Conservation (phyloP, 2,113 vertebrate species). For the Nymphicus hollandicus region DNA sequence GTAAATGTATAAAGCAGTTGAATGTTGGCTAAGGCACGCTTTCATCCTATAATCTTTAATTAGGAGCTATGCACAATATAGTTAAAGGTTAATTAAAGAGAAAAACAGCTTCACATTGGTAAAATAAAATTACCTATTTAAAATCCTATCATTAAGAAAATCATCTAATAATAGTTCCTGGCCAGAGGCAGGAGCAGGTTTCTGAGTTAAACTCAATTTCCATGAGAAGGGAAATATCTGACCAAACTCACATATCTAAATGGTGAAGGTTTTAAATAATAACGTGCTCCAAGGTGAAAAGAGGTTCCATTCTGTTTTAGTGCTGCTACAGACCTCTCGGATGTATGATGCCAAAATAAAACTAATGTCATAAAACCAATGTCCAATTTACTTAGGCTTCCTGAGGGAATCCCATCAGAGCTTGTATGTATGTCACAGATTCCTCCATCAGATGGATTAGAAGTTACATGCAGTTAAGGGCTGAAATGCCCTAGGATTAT, state of each 20-base stretch:
- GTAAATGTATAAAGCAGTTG: background rate
- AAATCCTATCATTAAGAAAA: background rate
- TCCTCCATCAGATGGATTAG: background rate
- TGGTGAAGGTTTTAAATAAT: background rate
- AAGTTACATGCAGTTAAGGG: background rate
- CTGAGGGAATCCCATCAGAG: background rate
- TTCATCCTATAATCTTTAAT: background rate
- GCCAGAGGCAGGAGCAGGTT: background rate
- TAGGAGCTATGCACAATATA: background rate
- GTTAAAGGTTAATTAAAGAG: background rate
- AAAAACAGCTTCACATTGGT: background rate
- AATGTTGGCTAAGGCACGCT: background rate
- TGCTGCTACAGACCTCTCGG: background rate
- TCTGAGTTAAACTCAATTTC: background rate
- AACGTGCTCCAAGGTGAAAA: background rate
- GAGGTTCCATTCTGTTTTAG: background rate
- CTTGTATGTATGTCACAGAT: background rate
- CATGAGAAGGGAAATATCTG: background rate
- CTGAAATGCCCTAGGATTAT: background rate
- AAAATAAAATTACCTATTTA: background rate
- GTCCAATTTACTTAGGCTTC: background rate
- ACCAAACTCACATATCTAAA: background rate
- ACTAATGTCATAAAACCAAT: background rate
- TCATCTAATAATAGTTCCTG: background rate
- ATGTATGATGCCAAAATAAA: background rate